Percentiles rank a stretch among this genome's conserved stretches.
Evolutionary conservation across 1,140 invertebrate genomes (phyloP).

Genomic region (Trypoxylus dichotomus): DNA sequence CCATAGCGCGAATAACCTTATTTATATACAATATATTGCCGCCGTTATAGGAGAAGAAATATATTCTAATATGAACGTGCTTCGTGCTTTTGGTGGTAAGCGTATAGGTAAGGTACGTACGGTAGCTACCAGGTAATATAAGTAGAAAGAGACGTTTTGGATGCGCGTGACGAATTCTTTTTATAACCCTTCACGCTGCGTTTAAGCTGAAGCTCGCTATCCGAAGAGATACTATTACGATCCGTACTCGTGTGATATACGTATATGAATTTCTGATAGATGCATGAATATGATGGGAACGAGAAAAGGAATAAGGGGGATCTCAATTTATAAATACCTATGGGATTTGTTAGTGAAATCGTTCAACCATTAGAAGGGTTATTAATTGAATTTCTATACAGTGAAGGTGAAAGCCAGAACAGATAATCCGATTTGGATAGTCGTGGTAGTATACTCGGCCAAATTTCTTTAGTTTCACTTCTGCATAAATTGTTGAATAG

Average conservation of each 20-base stretch:
- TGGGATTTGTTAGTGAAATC: background rate
- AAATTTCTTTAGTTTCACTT: no score
- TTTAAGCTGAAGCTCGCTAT: background rate
- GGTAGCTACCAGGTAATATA: background rate
- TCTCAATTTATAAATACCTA: background rate
- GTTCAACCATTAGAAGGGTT: background rate
- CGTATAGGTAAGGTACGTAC: background rate
- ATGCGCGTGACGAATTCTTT: conserved; percentile 12
- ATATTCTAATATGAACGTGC: background rate
- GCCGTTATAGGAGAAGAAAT: background rate
- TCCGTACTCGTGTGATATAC: background rate
- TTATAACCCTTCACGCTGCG: conserved; percentile 21
- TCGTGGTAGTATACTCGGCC: no score
- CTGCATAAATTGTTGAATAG: no score
- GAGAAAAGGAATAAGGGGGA: background rate
- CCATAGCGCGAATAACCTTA: conserved; percentile 30
- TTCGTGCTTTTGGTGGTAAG: background rate
- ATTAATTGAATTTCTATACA: background rate
- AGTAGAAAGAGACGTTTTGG: background rate
- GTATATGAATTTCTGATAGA: conserved; percentile 8
- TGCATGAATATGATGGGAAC: background rate
- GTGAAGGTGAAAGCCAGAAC: no score
- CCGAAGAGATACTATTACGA: background rate
- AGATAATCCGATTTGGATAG: no score
- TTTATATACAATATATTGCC: conserved; percentile 31